These are phyloP conservation scores for Channa argus DNA, from an alignment of 2,113 vertebrate species.

Conservation along the genomic window DNA sequence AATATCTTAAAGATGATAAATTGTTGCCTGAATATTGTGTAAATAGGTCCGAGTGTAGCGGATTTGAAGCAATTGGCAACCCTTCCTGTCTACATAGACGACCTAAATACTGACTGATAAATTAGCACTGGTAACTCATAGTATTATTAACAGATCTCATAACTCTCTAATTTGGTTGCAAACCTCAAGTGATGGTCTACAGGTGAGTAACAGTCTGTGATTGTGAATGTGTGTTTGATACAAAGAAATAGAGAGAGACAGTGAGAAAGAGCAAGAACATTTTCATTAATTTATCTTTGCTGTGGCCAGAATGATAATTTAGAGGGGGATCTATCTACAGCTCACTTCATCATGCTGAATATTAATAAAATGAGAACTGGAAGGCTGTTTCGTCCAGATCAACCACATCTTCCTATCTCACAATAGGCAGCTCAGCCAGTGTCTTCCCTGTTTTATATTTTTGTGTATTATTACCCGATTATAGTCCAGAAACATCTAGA, in stretches of 20 bases:
- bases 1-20: no score
- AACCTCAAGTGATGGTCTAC: constrained; percentile 34
- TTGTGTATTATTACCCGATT: background rate
- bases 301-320: constrained; percentile 62
- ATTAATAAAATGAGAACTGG: constrained; percentile 55
- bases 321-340: constrained; percentile 47
- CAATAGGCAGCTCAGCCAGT: no score
- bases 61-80: constrained; percentile 23
- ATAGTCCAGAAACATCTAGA: background rate
- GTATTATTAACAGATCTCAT: constrained; percentile 62
- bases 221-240: constrained; percentile 11
- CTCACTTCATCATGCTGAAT: constrained; percentile 58
- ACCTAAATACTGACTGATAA: constrained; percentile 67
- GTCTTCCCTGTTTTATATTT: background rate
- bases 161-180: constrained; percentile 62
- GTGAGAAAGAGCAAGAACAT: constrained; percentile 24
- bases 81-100: constrained; percentile 38
- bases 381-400: constrained; percentile 41
- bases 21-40: no score
- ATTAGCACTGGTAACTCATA: constrained; percentile 61
- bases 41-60: background rate
- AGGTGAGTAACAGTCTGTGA: constrained; percentile 9
- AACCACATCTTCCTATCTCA: background rate
- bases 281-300: constrained; percentile 58
- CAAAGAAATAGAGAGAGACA: background rate